These are phyloP conservation scores for Peromyscus nudipes DNA, from an alignment of 2,797 vertebrate genomes.

Conservation along the genomic window DNA sequence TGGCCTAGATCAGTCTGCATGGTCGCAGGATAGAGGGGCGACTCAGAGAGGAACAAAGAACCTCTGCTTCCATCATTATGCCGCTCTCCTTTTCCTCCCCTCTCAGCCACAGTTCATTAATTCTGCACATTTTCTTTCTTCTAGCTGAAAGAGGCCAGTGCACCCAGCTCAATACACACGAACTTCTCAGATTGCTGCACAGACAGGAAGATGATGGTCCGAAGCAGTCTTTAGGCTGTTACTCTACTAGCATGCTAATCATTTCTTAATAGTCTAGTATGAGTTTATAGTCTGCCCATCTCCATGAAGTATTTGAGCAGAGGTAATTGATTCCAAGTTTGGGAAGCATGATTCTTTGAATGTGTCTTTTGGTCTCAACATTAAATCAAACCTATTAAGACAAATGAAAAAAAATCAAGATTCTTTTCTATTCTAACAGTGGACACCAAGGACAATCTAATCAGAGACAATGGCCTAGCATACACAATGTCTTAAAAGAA, in stretches of 20 bases:
- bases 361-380: constrained; percentile 65
- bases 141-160: constrained; percentile 13
- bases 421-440: constrained; percentile 14
- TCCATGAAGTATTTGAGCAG: constrained; percentile 69
- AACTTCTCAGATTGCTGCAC: constrained; percentile 8
- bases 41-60: constrained; percentile 74
- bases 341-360: constrained; percentile 23
- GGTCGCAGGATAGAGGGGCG: constrained; percentile 71
- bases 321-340: constrained; percentile 66
- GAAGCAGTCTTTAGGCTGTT: constrained; percentile 50
- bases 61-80: constrained; percentile 72
- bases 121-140: constrained; percentile 61
- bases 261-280: constrained; percentile 69
- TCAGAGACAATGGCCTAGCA: neutral
- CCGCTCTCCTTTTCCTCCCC: constrained; percentile 61
- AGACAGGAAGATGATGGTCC: constrained; percentile 22
- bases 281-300: constrained; percentile 44
- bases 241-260: constrained; percentile 46
- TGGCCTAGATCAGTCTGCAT: constrained; percentile 54
- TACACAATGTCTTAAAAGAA: constrained; percentile 9
- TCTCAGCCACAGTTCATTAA: constrained; percentile 75
- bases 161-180: constrained; percentile 13
- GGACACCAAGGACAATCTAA: neutral
- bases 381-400: constrained; percentile 70
- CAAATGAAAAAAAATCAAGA: constrained; percentile 40